Base-by-base conservation (phyloP, 2,888 invertebrate genomes). In the Seira musarum region DNA sequence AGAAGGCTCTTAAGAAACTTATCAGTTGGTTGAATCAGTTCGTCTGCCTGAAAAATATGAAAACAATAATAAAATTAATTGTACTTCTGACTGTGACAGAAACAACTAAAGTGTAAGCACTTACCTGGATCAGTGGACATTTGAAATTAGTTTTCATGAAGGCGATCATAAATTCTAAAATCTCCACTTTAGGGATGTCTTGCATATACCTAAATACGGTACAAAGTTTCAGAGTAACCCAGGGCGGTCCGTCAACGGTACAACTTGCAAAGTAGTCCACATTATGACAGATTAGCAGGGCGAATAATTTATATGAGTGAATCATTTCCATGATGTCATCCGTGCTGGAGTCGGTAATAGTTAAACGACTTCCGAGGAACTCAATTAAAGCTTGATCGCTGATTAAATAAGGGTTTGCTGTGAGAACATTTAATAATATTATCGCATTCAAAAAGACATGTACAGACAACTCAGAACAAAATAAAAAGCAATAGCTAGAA, bases 141-240 rank as follows among this genome's bases (percentile, higher is more conserved):
- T 22, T 30, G 22, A 79, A 79, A 68, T 79, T 68, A n/a, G 63
- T 49, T 60, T 67, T 79, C 13, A 57, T 68, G 17, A 73, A 46
- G 6, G 69, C 25, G 17, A 22, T 13, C 10, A 79, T 53, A 53
- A 79, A 73, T 35, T 79, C 68, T 53, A 53, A 49, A 64, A 79
- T 49, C 13, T 72, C 72, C 0, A 68, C 3, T 40, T 22, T 68
- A 10, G 79, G 60, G n/a, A 79, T 15, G 0, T 25, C 46, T 6
- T 72, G 79, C 17, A 79, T 64, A 19, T 79, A 68, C 0, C 68
- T 68, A 6, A 73, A 21, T 0, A 68, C 17, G 10, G 73, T 64
- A 25, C 46, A 2, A 8, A 79, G 24, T 17, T 69, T 63, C 72
- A 72, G 73, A 0, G 60, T 57, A 30, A 68, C 53, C n/a, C 21